Base-by-base conservation (phyloP, 2,797 vertebrate species). In the Lerista edwardsae region DNA sequence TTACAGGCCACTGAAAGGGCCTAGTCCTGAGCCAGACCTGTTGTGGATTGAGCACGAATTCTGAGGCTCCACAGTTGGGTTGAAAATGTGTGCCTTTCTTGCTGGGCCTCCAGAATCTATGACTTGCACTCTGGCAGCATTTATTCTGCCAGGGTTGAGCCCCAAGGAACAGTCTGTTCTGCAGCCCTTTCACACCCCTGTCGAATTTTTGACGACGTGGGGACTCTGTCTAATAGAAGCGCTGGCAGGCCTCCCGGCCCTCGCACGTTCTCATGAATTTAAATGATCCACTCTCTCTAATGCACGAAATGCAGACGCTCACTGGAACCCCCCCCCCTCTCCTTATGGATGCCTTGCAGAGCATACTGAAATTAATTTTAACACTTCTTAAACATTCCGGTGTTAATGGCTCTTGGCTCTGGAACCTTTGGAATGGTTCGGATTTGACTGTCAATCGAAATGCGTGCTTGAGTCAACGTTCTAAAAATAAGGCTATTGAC, bases 311-410 rank as follows among this genome's bases (percentile, higher is more conserved):
- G 90, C 84, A 85, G 90, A 64, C 0, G 0, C 65, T n/a, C 86
- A 87, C 87, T 83, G 90, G n/a, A 51, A 59, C 91, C 86, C 25
- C 91, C 86, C 25, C 15, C 61, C 27, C 6, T 51, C 15, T 36
- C 6, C 34, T 25, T 6, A 84, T 84, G 83, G 62, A 84, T 77
- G 74, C 84, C 79, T 91, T 83, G 80, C 82, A 88, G 72, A 90
- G 76, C 86, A 59, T 90, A 93, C 88, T 90, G 90, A 93, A 87
- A 90, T 82, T 86, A 83, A 92, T n/a, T 93, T 93, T 91, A 82
- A 91, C 89, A 84, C 84, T 75, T 79, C 27, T 59, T 36, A 44
- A 34, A 65, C 36, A 73, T 86, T 80, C 80, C 79, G 10, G 10
- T 84, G 87, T 90, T 91, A 91, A 93, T 82, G 86, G 79, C 87